Evolutionary conservation across 2,888 invertebrate species (phyloP).

Genomic region (Catonia carolina): DNA sequence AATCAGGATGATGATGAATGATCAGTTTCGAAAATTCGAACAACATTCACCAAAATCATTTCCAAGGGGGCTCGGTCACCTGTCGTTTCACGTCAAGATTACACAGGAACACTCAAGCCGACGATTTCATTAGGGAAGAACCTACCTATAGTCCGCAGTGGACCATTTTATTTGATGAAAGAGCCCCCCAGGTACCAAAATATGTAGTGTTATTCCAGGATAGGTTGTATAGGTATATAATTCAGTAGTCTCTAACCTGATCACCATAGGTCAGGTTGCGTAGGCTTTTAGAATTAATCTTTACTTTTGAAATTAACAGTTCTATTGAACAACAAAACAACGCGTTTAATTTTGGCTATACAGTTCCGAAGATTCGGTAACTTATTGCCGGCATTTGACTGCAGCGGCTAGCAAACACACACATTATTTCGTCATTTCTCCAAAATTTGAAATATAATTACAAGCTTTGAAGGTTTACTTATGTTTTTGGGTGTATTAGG

Average conservation of each 20-base stretch:
- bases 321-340: too few relatives aligned
- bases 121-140: conserved; percentile 96
- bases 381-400: too few relatives aligned
- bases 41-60: conserved; percentile 94
- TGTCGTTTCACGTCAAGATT: conserved; percentile 92
- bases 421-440: too few relatives aligned
- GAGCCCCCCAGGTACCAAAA: conserved; percentile 75
- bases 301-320: too few relatives aligned
- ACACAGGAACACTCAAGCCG: conserved; percentile 94
- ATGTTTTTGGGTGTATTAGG: too few relatives aligned
- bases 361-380: too few relatives aligned
- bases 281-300: too few relatives aligned
- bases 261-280: too few relatives aligned
- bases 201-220: background rate
- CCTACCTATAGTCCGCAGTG: conserved; percentile 94
- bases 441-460: too few relatives aligned
- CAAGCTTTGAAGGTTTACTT: too few relatives aligned
- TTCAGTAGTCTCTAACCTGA: background rate
- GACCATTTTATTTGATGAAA: conserved; percentile 97
- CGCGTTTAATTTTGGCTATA: too few relatives aligned
- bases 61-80: conserved; percentile 91
- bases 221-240: background rate
- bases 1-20: conserved; percentile 66
- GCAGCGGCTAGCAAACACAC: too few relatives aligned
- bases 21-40: conserved; percentile 87